Conservation (phyloP, 2,113 vertebrate species). For the Lates calcarifer region DNA sequence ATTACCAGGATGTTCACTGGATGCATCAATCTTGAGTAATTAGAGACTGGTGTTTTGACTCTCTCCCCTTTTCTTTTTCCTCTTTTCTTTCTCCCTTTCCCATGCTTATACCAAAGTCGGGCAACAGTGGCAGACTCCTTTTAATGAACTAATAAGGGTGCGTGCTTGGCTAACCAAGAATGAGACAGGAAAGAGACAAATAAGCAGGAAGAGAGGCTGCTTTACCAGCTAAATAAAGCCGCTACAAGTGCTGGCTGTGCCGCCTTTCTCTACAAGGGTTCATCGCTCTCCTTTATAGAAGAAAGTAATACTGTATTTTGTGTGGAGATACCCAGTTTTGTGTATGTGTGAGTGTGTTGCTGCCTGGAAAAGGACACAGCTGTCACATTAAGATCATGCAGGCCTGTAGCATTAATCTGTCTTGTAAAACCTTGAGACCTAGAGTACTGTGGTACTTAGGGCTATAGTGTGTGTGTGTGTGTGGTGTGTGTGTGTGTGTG, state of each 20-base stretch:
- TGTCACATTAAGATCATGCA: conserved; percentile 74
- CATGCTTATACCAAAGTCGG: conserved; percentile 61
- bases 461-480: conserved; percentile 24
- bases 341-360: conserved; percentile 26
- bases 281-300: conserved; percentile 41
- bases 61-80: conserved; percentile 60
- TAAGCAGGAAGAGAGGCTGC: conserved; percentile 55
- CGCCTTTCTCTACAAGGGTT: conserved; percentile 36
- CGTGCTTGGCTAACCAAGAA: conserved; percentile 78
- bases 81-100: conserved; percentile 41
- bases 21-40: conserved; percentile 82
- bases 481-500: conserved; percentile 28
- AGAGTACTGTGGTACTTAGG: conserved; percentile 46
- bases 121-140: conserved; percentile 56
- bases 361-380: conserved; percentile 74
- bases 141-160: conserved; percentile 80
- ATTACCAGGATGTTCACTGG: conserved; percentile 80
- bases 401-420: conserved; percentile 73
- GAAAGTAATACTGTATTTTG: conserved; percentile 33
- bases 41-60: conserved; percentile 76
- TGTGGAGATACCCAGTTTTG: conserved; percentile 20
- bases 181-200: conserved; percentile 72
- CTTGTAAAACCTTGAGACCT: conserved; percentile 70
- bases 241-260: conserved; percentile 41
- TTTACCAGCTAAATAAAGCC: conserved; percentile 68